These are phyloP conservation scores for Macrocentrus cingulum DNA, from an alignment of 1,140 invertebrate species.

Conservation along the genomic window DNA sequence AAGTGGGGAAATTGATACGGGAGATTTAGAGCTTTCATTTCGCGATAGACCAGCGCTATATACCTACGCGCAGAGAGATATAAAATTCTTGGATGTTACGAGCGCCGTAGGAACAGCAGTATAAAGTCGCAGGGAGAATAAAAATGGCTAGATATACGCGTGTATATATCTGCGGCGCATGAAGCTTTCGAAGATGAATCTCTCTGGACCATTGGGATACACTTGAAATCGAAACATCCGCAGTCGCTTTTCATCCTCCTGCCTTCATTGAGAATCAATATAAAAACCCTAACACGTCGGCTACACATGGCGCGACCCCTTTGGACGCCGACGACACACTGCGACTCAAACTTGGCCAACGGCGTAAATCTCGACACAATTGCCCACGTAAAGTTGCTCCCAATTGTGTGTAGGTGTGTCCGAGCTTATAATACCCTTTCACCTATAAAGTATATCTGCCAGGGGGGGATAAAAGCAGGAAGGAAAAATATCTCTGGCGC, in stretches of 20 bases:
- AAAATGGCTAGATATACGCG: background rate
- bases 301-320: background rate
- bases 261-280: background rate
- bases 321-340: background rate
- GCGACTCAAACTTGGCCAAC: too few species aligned
- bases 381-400: background rate
- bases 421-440: conserved; percentile 1
- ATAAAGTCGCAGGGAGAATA: background rate
- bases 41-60: too few species aligned
- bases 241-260: background rate
- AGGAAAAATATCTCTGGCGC: conserved; percentile 13
- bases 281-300: conserved; percentile 1
- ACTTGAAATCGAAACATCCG: too few species aligned
- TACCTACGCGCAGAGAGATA: background rate
- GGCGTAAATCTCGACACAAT: conserved; percentile 2
- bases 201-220: background rate
- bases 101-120: background rate
- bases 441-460: background rate
- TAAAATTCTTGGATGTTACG: background rate
- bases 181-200: background rate
- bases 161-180: background rate
- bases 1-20: too few species aligned
- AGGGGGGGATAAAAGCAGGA: background rate
- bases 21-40: too few species aligned
- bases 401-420: background rate